Evolutionary conservation across 2,888 invertebrate species (phyloP).

Genomic region (Mongoloraphidia duomilia): DNA sequence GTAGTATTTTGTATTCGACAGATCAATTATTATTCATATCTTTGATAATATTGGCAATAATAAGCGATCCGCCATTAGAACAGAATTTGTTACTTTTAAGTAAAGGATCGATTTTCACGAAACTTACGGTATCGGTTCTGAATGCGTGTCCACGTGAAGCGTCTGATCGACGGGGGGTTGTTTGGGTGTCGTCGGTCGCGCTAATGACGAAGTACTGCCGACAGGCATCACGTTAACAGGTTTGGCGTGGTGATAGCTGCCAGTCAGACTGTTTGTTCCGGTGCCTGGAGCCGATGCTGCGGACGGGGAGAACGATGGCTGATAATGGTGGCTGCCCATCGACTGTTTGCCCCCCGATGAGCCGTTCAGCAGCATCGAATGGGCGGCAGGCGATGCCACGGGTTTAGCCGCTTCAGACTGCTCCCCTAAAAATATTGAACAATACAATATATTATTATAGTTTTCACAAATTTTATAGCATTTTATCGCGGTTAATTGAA

Average conservation of each 20-base stretch:
- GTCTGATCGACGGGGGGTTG: constrained; percentile 49
- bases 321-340: constrained; percentile 57
- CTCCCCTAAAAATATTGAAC: neutral
- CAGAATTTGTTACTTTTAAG: too few relatives aligned
- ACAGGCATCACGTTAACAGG: constrained; percentile 31
- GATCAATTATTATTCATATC: too few relatives aligned
- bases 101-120: neutral
- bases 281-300: constrained; percentile 27
- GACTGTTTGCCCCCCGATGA: constrained; percentile 45
- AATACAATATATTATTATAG: too few relatives aligned
- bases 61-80: too few relatives aligned
- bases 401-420: constrained; percentile 37
- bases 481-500: neutral
- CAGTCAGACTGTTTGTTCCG: constrained; percentile 27
- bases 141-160: constrained; percentile 74
- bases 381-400: constrained; percentile 63
- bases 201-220: constrained; percentile 22
- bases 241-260: constrained; percentile 31
- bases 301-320: constrained; percentile 44
- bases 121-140: constrained; percentile 74
- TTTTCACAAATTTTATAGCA: too few relatives aligned
- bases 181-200: constrained; percentile 24
- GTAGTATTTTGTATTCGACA: too few relatives aligned
- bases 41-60: too few relatives aligned
- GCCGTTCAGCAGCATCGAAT: constrained; percentile 57